Evolutionary conservation across 2,113 vertebrate species (phyloP), one percentile per base, ranked within the genome.

Genomic region (Gavialis gangeticus): DNA sequence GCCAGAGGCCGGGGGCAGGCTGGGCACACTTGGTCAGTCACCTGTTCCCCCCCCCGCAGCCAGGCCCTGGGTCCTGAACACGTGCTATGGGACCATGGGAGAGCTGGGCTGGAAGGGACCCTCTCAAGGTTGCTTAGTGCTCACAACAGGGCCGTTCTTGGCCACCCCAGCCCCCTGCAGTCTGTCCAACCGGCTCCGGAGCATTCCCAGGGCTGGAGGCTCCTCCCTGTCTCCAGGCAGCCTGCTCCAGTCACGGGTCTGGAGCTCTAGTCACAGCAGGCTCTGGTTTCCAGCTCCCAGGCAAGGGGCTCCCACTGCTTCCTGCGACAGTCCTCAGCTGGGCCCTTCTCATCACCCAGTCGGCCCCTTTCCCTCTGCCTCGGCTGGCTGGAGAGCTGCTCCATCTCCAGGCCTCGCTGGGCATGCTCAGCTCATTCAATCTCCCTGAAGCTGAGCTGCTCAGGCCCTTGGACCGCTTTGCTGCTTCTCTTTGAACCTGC

Each of bases 211-310:
- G 37, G 37, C 37, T 46, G 37, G 37, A 46, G 37, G 37, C 37
- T 46, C 37, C 34, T 69, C 0, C 0, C 62, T 1, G 4, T 66
- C 37, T 6, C 78, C 81, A 76, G 83, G 27, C 1, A 59, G 56
- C 19, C 57, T 16, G 1, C 37, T 16, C 1, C 2, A 34, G 62
- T 12, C 2, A 0, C 85, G 82, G 30, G 64, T 25, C 80, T 58
- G 54, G 75, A 46, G 37, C 11, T 37, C 27, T 46, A 90, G 30
- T 37, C 1, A 0, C 1, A 1, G 9, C 1, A 1, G 0, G 0
- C 0, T 18, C 59, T 67, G n/a, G 64, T 57, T 27, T 67, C 28
- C 0, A n/a, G 1, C 24, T 66, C 13, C 37, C 5, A 25, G 24
- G 86, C 71, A 16, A 84, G 73, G 58, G 88, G 76, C 54, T 30